Base-by-base conservation (phyloP, 2,113 vertebrate species). In the Stegostoma tigrinum region DNA sequence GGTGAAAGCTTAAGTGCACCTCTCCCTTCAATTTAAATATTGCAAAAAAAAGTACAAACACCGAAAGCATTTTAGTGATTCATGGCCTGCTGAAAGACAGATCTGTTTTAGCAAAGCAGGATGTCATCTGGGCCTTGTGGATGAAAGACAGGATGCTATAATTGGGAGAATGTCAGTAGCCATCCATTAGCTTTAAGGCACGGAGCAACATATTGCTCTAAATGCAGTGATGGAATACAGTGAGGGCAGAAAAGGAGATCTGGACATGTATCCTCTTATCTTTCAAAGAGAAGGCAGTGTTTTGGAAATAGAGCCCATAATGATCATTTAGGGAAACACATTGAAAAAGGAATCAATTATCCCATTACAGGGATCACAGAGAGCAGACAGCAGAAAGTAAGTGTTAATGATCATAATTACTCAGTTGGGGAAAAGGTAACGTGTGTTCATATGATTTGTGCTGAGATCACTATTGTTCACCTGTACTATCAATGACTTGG, bases 251-350 rank as follows among this genome's bases (percentile, higher is more conserved):
- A 19, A n/a, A 61, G 89, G 0, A 93, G 34, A 93, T 66, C 34
- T 23, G 34, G 89, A 93, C n/a, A 42, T 38, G 61, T 93, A 67
- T 93, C n/a, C 52, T 87, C 52, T 23, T 30, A 52, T 55, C 85
- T 34, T 66, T 93, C 89, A 91, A 91, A 61, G 30, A 64, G 87
- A 91, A 91, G 52, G 61, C 61, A 67, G 89, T 93, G 34, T 66
- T 93, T 93, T 93, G 89, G 89, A 93, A 90, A 93, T 93, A 61
- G 89, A 93, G 89, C 38, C n/a, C 89, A 67, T 66, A 93, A 93
- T 93, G 89, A 93, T 93, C n/a, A 93, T 64, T 93, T 93, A 66
- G 61, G 61, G 89, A 93, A 93, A 66, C 61, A 93, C 38, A 93
- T 34, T 67, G 89, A 66, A 66, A 93, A 34, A 12, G 21, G 61